phyloP scores from a whole-genome alignment of 2,797 vertebrate genomes.

The Pelobates cultripes region DNA sequence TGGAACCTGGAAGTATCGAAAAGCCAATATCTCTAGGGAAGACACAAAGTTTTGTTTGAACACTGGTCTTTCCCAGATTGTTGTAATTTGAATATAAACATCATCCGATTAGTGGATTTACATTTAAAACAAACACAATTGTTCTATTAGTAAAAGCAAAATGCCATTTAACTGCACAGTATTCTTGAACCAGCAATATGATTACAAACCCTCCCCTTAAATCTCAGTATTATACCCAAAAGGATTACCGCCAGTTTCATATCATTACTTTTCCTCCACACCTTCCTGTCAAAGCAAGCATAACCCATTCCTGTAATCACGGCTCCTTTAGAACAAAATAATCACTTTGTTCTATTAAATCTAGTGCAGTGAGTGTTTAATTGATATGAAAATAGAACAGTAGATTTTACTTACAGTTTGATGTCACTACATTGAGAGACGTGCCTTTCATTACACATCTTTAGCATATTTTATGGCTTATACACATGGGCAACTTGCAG shows the following conservation, averaged over 20 bases:
- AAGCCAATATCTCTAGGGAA: too few species aligned
- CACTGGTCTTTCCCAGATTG: too few species aligned
- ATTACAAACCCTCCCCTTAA: background rate
- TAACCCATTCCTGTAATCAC: constrained; percentile 4
- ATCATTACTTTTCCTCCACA: constrained; percentile 25
- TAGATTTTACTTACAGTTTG: constrained; percentile 7
- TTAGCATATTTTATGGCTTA: too few species aligned
- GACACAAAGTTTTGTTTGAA: too few species aligned
- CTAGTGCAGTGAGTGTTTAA: background rate
- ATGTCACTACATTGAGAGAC: constrained; percentile 5
- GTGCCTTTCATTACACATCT: background rate
- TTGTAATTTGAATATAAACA: too few species aligned
- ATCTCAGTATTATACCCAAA: too few species aligned
- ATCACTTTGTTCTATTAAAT: background rate
- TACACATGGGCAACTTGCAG: too few species aligned
- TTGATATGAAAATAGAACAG: background rate
- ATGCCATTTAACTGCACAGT: constrained; percentile 15
- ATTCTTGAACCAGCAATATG: constrained; percentile 26
- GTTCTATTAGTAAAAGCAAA: constrained; percentile 8
- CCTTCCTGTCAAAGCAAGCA: background rate
- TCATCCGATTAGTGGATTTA: too few species aligned
- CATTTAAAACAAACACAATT: too few species aligned
- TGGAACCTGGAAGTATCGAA: too few species aligned
- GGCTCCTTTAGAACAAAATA: background rate
- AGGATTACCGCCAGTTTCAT: constrained; percentile 6